These are phyloP conservation scores for Dryomyza anilis DNA, from an alignment of 2,888 invertebrate genomes.

Conservation along the genomic window DNA sequence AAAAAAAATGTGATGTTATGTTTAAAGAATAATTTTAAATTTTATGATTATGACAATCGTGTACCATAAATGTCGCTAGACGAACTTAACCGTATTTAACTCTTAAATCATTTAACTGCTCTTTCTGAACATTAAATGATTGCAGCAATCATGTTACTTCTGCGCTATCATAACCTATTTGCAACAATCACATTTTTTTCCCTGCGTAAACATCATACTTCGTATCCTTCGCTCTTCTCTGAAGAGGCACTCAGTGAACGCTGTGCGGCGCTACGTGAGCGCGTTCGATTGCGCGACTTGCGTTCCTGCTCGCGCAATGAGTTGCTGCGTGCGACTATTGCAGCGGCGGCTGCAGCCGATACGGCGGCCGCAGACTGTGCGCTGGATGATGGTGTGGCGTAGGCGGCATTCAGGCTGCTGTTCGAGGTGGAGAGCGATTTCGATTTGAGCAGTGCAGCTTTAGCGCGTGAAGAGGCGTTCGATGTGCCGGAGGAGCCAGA, in stretches of 20 bases:
- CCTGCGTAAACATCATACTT: too few species aligned
- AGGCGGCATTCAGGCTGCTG: conserved; percentile 50
- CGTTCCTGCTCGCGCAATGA: conserved; percentile 61
- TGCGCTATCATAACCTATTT: too few species aligned
- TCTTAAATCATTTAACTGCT: too few species aligned
- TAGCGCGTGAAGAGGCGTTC: conserved; percentile 32
- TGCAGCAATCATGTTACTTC: too few species aligned
- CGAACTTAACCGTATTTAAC: too few species aligned
- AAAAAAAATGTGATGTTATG: too few species aligned
- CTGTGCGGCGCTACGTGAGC: conserved; percentile 55
- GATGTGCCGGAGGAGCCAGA: conserved; percentile 25
- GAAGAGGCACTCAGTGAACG: conserved; percentile 72
- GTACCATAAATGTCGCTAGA: too few species aligned
- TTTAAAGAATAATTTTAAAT: too few species aligned
- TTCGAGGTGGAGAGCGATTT: conserved; percentile 57
- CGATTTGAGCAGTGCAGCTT: conserved; percentile 43
- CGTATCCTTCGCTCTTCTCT: conserved; percentile 81
- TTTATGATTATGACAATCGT: too few species aligned
- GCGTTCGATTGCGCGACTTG: conserved; percentile 57
- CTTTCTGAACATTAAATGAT: too few species aligned
- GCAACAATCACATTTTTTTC: conserved; percentile 20
- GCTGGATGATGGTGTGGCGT: conserved; percentile 26
- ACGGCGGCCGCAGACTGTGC: conserved; percentile 35
- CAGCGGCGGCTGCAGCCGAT: conserved; percentile 55
- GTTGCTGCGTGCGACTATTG: conserved; percentile 58